Conservation (phyloP, 2,797 vertebrate species). For the Syndactyla subalaris region DNA sequence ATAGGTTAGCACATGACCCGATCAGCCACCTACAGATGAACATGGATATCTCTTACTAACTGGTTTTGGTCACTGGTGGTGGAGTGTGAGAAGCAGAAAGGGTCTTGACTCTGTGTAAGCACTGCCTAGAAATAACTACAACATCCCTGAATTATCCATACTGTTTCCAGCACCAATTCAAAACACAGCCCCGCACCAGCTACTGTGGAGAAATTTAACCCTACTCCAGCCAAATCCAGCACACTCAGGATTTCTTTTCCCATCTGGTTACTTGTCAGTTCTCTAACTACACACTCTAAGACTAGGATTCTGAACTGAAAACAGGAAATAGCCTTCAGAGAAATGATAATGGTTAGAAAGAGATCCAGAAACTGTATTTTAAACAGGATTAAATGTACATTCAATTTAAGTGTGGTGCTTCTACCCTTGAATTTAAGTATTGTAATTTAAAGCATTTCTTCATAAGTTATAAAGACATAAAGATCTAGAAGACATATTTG, state of each 20-base stretch:
- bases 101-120: neutral
- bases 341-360: neutral
- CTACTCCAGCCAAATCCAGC: neutral
- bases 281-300: neutral
- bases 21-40: neutral
- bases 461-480: neutral
- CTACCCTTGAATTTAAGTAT: neutral
- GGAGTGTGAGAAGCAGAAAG: neutral
- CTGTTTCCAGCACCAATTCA: neutral
- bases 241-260: neutral
- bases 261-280: accelerated
- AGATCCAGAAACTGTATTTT: neutral
- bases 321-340: neutral
- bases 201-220: neutral
- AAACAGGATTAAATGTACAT: neutral
- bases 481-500: neutral
- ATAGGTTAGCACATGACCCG: neutral
- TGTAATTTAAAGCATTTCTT: neutral
- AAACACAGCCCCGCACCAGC: neutral
- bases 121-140: neutral
- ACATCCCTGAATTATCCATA: neutral
- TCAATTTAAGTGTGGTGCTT: neutral
- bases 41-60: neutral
- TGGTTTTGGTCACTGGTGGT: neutral
- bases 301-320: neutral